Evolutionary conservation across 2,113 vertebrate genomes (phyloP).

Genomic region (Cyphomyrus plagiostoma): DNA sequence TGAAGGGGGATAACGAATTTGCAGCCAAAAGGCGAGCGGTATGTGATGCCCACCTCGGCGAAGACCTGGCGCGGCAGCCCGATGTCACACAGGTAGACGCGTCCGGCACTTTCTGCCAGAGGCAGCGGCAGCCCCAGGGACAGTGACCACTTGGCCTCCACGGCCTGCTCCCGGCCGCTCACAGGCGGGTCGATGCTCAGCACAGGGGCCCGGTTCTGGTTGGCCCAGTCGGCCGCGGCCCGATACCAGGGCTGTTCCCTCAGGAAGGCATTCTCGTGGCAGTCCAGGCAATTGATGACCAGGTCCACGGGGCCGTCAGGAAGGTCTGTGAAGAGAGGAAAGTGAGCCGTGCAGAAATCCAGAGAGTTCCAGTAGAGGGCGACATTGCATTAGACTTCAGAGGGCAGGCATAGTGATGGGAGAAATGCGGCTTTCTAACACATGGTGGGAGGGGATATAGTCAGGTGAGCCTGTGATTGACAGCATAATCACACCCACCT

Average conservation of each 20-base stretch:
- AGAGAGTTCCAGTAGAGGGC: slow-evolving; percentile 7
- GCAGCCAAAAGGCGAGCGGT: slow-evolving; percentile 93
- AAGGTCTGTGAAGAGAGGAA: slow-evolving; percentile 66
- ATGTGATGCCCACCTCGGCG: slow-evolving; percentile 90
- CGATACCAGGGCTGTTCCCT: slow-evolving; percentile 95
- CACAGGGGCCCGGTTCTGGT: slow-evolving; percentile 87
- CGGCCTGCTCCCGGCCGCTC: slow-evolving; percentile 73
- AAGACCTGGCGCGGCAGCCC: slow-evolving; percentile 90
- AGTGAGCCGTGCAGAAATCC: background rate
- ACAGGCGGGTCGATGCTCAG: slow-evolving; percentile 92
- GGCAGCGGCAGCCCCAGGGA: slow-evolving; percentile 84
- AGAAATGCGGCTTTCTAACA: background rate
- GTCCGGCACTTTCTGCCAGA: slow-evolving; percentile 78
- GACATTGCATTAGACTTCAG: background rate
- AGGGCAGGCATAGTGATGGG: background rate
- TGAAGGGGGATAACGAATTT: slow-evolving; percentile 97
- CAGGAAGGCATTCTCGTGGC: slow-evolving; percentile 87
- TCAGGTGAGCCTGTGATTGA: background rate
- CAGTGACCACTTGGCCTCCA: slow-evolving; percentile 94
- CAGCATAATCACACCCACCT: background rate
- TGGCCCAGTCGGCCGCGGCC: slow-evolving; percentile 90
- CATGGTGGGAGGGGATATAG: background rate
- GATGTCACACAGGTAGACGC: slow-evolving; percentile 91
- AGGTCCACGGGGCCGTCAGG: slow-evolving; percentile 89
- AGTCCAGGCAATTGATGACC: slow-evolving; percentile 96